Evolutionary conservation across 2,888 invertebrate genomes (phyloP).

Genomic region (Steromphala cineraria): DNA sequence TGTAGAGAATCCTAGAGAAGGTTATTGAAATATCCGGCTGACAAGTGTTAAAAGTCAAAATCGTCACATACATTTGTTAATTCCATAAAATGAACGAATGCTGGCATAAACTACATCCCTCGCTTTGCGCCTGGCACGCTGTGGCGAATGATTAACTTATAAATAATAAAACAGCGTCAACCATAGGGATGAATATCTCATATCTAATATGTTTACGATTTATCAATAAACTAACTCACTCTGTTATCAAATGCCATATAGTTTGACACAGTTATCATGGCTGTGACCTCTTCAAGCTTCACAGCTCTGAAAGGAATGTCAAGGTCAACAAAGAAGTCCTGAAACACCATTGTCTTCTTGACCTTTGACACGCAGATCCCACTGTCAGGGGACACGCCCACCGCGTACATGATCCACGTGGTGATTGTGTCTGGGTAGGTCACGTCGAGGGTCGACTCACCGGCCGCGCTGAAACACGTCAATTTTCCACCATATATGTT

Average conservation of each 20-base stretch:
- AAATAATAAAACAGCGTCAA: neutral
- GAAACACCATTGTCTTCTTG: constrained; percentile 25
- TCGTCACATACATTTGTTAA: too few species aligned
- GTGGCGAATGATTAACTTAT: too few species aligned
- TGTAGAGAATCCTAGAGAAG: too few species aligned
- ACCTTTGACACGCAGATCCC: constrained; percentile 34
- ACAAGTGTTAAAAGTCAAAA: too few species aligned
- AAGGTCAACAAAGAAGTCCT: constrained; percentile 39
- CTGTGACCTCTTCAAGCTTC: neutral
- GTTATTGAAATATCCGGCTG: too few species aligned
- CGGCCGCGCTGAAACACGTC: neutral
- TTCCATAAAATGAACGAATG: too few species aligned
- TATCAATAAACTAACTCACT: neutral
- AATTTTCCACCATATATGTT: too few species aligned
- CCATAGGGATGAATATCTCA: too few species aligned
- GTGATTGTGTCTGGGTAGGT: constrained; percentile 34
- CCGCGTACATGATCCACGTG: constrained; percentile 30
- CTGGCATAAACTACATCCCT: too few species aligned
- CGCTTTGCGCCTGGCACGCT: too few species aligned
- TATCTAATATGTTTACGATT: too few species aligned
- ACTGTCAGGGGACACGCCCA: constrained; percentile 26
- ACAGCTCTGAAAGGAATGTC: constrained; percentile 32
- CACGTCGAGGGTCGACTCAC: neutral
- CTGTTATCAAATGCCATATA: neutral
- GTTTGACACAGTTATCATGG: neutral